These are phyloP conservation scores for Mus caroli DNA, from an alignment of 2,797 vertebrate species.

Conservation along the genomic window DNA sequence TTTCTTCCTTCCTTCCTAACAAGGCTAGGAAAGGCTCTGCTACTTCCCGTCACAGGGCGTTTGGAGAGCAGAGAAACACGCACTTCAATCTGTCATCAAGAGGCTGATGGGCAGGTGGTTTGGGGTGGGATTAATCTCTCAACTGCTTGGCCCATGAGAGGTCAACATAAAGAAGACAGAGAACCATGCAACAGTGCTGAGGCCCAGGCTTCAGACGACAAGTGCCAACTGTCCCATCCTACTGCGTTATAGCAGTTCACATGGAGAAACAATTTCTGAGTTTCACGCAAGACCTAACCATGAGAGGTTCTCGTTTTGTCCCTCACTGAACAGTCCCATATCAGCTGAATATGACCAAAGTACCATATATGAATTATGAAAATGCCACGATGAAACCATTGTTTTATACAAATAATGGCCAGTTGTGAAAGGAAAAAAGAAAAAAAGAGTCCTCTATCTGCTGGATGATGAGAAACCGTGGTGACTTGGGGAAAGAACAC, in stretches of 20 bases:
- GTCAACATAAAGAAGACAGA: not conserved
- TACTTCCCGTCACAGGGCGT: not conserved
- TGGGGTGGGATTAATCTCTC: not conserved
- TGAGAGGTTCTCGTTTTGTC: not conserved
- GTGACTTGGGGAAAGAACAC: conserved; percentile 28
- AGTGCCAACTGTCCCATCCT: not conserved
- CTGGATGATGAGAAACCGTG: conserved; percentile 29
- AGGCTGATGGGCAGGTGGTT: not conserved
- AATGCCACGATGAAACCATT: not conserved
- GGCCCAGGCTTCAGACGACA: not conserved
- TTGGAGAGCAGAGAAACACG: conserved; percentile 14
- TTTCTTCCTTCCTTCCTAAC: not conserved
- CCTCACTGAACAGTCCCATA: not conserved
- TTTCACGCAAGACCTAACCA: not conserved
- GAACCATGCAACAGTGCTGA: not conserved
- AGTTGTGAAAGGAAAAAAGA: not conserved
- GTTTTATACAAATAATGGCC: not conserved
- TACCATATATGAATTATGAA: not conserved
- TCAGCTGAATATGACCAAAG: not conserved
- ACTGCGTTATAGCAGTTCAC: not conserved
- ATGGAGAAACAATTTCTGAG: not conserved
- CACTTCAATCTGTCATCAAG: not conserved
- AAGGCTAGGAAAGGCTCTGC: not conserved
- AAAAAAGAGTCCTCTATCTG: not conserved
- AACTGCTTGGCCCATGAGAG: not conserved